Base-by-base conservation (phyloP, 2,797 vertebrate species). In the Masticophis lateralis region DNA sequence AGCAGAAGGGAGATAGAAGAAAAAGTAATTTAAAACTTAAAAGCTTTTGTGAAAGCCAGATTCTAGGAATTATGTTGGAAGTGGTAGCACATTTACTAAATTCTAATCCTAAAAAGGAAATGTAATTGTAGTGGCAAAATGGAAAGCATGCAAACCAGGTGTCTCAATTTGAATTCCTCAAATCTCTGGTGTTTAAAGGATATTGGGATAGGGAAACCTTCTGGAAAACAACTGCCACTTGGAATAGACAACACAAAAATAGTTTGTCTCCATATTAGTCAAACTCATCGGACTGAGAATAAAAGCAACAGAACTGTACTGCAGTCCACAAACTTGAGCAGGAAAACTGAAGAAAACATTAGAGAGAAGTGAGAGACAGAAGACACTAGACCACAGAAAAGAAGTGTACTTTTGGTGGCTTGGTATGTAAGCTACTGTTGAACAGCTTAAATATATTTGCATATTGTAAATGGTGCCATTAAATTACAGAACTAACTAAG, bases 401-500 rank as follows among this genome's bases (percentile, higher is more conserved):
- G 53, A 63, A 47, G 11, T 89, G n/a, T 22, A 63, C 56, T 56
- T 91, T 91, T 66, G 3, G 37, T 87, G 55, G 22, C 57, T 91
- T 91, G 87, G 60, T 89, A 12, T 32, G 43, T 87, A 60, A 91
- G 88, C 88, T 88, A 22, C 61, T 69, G 37, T 43, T 87, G 56
- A 60, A 37, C 69, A 92, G 92, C 47, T 63, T 63, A 43, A 90
- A 18, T 28, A 56, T 92, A 63, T 91, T 92, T 87, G 9, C 32
- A 28, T 51, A 88, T 0, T 0, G 18, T 37, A 87, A 94, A 27
- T 69, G 88, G 90, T 92, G 88, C 90, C 94, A 89, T 0, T 0
- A 93, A 93, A 47, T 92, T 92, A 94, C 92, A 94, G 74, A 91
- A 90, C 74, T 95, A 95, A 93, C 43, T 92, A 96, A 97, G 92